Percentiles rank a stretch among this genome's conserved stretches.
These are phyloP conservation scores for Nycteola revayana DNA, from an alignment of 2,888 invertebrate genomes.

Conservation along the genomic window DNA sequence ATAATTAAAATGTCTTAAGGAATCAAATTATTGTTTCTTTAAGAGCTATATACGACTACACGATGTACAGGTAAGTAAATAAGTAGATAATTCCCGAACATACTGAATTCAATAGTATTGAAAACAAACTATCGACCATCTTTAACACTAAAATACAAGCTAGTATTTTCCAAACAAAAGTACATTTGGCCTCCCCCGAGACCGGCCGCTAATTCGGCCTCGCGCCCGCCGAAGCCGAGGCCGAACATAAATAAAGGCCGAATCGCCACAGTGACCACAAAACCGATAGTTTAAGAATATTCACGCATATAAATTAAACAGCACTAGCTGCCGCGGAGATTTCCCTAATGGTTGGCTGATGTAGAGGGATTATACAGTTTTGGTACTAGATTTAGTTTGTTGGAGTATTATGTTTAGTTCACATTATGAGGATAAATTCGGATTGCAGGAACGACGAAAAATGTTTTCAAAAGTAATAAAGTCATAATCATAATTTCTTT, in stretches of 20 bases:
- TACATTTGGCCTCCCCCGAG: slow-evolving; percentile 35
- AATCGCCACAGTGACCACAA: slow-evolving; percentile 69
- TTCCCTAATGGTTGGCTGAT: slow-evolving; percentile 77
- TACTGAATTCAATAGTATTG: too few relatives aligned
- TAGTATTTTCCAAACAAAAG: slow-evolving; percentile 27
- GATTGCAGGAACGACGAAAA: too few relatives aligned
- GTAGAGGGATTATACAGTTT: slow-evolving; percentile 22
- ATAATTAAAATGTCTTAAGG: too few relatives aligned
- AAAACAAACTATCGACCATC: too few relatives aligned
- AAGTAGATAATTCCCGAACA: too few relatives aligned
- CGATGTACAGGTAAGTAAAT: too few relatives aligned
- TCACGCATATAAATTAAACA: slow-evolving; percentile 79
- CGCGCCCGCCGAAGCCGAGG: slow-evolving; percentile 34
- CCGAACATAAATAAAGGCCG: slow-evolving; percentile 67
- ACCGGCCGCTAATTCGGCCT: slow-evolving; percentile 45
- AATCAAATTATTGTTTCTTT: too few relatives aligned
- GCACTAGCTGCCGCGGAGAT: slow-evolving; percentile 69
- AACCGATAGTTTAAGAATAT: slow-evolving; percentile 82
- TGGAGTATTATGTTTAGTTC: too few relatives aligned
- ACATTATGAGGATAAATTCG: too few relatives aligned
- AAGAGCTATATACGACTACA: too few relatives aligned
- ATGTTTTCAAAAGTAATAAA: too few relatives aligned
- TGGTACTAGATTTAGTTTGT: slow-evolving; percentile 42
- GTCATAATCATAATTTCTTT: too few relatives aligned
- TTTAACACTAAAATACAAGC: slow-evolving; percentile 10